Conservation (phyloP, 2,797 vertebrate species). For the Esox lucius region DNA sequence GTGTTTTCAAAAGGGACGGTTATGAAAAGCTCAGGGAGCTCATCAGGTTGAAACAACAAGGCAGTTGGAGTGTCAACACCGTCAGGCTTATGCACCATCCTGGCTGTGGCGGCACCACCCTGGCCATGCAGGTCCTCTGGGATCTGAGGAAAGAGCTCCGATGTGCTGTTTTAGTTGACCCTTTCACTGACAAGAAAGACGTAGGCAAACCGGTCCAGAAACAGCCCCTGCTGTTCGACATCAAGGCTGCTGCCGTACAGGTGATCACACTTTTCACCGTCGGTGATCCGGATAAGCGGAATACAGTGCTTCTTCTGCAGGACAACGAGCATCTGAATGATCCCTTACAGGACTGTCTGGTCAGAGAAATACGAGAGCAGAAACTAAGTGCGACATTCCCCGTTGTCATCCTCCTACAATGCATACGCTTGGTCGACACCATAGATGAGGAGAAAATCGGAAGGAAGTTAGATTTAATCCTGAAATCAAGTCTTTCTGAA, state of each 20-base stretch:
- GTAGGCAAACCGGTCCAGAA: background rate
- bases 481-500: background rate
- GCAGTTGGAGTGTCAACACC: background rate
- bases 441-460: background rate
- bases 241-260: background rate
- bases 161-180: conserved; percentile 22
- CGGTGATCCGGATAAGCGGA: conserved; percentile 2
- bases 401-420: conserved; percentile 34
- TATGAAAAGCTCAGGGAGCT: conserved; percentile 2
- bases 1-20: conserved; percentile 24
- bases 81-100: conserved; percentile 7
- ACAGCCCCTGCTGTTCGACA: background rate
- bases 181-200: background rate
- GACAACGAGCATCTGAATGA: conserved; percentile 21
- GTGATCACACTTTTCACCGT: background rate
- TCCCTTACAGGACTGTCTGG: conserved; percentile 9
- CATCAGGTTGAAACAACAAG: background rate
- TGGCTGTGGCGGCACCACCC: conserved; percentile 6
- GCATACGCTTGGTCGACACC: background rate
- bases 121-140: conserved; percentile 34
- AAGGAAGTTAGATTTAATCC: background rate
- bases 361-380: background rate
- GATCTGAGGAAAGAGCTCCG: conserved; percentile 28
- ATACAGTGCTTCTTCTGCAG: conserved; percentile 39
- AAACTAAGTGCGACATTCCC: background rate